phyloP scores from a whole-genome alignment of 2,797 vertebrate genomes.

The Tokudaia muenninki region DNA sequence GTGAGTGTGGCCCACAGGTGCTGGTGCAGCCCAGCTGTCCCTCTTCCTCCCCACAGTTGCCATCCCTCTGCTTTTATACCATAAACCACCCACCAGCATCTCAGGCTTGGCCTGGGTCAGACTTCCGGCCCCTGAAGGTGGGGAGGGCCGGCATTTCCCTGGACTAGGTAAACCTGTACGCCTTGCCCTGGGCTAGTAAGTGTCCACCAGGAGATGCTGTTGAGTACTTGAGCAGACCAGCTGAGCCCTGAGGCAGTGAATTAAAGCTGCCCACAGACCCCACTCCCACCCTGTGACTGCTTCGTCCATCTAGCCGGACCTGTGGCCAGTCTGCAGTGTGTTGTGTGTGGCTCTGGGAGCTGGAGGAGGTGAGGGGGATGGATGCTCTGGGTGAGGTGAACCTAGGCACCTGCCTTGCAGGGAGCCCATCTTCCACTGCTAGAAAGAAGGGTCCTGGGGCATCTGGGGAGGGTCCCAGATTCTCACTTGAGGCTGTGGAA shows the following conservation, averaged over 20 bases:
- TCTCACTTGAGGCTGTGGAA: not conserved
- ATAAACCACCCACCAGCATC: no score
- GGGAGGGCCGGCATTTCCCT: not conserved
- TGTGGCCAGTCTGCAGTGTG: accelerated
- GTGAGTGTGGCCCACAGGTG: not conserved
- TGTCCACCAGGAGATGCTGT: not conserved
- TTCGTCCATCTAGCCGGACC: not conserved
- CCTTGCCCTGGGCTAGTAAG: not conserved
- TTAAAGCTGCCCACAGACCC: not conserved
- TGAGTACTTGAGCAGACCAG: not conserved
- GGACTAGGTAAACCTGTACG: not conserved
- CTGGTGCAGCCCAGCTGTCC: not conserved
- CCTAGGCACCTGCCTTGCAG: not conserved
- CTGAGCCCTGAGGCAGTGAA: not conserved
- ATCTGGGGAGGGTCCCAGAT: not conserved
- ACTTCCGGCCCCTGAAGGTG: not conserved
- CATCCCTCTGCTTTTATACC: not conserved
- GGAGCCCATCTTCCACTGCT: not conserved
- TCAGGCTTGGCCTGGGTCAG: not conserved
- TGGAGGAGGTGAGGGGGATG: not conserved
- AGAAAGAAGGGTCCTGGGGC: not conserved
- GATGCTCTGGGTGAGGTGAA: not conserved
- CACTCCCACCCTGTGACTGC: not conserved
- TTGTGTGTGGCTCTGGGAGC: not conserved
- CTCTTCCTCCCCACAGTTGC: not conserved